A percentile compares a stretch with the other conserved stretches of the same genome.
Evolutionary conservation across 64 coral and sea anemone species (phyloP).

Genomic region (Pocillopora verrucosa): DNA sequence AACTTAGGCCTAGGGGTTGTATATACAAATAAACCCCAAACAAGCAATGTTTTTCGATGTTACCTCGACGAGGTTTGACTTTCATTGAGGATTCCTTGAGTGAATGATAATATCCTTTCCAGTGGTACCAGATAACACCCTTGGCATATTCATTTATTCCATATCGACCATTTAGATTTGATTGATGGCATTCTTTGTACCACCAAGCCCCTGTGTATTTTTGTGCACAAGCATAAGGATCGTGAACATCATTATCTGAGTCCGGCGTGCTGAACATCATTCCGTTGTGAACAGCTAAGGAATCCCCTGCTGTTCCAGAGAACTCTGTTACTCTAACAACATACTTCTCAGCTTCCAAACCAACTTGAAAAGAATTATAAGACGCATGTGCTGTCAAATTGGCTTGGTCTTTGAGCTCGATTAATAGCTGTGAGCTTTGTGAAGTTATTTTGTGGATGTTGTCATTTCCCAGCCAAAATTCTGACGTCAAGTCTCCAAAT

Average conservation of each 20-base stretch:
- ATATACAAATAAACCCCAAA: neutral
- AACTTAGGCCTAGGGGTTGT: too few relatives aligned
- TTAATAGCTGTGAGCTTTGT: neutral
- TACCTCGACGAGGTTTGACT: constrained; percentile 40
- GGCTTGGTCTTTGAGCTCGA: constrained; percentile 36
- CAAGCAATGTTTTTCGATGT: neutral
- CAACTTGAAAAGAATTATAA: constrained; percentile 21
- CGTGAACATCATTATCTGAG: constrained; percentile 8
- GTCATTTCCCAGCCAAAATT: constrained; percentile 68
- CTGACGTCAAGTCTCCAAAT: constrained; percentile 27
- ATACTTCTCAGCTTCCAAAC: constrained; percentile 41
- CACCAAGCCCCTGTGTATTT: constrained; percentile 12
- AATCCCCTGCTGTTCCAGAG: constrained; percentile 49
- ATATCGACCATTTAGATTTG: constrained; percentile 50
- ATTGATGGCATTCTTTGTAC: neutral
- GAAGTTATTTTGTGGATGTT: constrained; percentile 27
- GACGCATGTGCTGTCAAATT: constrained; percentile 18
- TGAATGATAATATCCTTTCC: constrained; percentile 12
- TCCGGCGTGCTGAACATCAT: constrained; percentile 46
- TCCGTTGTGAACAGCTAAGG: neutral
- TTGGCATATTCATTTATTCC: neutral
- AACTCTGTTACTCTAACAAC: neutral
- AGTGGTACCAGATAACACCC: constrained; percentile 28
- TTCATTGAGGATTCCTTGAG: constrained; percentile 47
- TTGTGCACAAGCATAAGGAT: neutral